Evolutionary conservation across 2,888 invertebrate genomes (phyloP).

Genomic region (Sarcophaga subvicina): DNA sequence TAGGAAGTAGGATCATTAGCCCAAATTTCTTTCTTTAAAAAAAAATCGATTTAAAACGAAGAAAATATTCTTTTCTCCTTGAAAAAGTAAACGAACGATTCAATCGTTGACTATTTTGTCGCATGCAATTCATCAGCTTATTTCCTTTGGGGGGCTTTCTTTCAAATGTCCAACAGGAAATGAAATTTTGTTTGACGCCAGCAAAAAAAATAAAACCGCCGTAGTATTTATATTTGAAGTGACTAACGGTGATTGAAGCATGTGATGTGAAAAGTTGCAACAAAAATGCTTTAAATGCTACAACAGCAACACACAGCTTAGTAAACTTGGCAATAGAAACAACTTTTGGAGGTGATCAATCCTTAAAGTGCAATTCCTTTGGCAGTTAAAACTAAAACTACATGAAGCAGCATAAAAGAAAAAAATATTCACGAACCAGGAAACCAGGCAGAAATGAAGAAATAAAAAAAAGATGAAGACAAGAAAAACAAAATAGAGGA

Average conservation of each 20-base stretch:
- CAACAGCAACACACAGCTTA: slow-evolving; percentile 15
- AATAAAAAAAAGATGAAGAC: background rate
- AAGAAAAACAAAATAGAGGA: background rate
- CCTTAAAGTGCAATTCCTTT: slow-evolving; percentile 71
- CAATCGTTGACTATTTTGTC: too few relatives aligned
- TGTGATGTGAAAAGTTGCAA: slow-evolving; percentile 73
- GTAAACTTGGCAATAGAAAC: slow-evolving; percentile 72
- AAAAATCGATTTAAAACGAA: too few relatives aligned
- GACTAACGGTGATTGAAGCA: slow-evolving; percentile 75
- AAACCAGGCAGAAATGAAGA: background rate
- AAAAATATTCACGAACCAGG: background rate
- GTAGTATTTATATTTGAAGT: slow-evolving; percentile 18
- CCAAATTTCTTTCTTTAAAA: too few relatives aligned
- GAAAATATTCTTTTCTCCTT: too few relatives aligned
- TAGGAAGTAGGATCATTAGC: too few relatives aligned
- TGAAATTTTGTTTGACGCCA: background rate
- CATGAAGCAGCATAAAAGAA: too few relatives aligned
- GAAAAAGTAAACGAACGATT: too few relatives aligned
- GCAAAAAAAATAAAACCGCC: background rate
- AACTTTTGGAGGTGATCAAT: slow-evolving; percentile 72
- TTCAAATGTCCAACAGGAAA: background rate
- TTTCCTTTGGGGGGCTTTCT: background rate
- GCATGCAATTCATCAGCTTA: background rate
- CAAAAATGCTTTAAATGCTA: slow-evolving; percentile 52
- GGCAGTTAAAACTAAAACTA: slow-evolving; percentile 54